These are phyloP conservation scores for Baccha elongata DNA, from an alignment of 2,888 invertebrate species.

Conservation along the genomic window DNA sequence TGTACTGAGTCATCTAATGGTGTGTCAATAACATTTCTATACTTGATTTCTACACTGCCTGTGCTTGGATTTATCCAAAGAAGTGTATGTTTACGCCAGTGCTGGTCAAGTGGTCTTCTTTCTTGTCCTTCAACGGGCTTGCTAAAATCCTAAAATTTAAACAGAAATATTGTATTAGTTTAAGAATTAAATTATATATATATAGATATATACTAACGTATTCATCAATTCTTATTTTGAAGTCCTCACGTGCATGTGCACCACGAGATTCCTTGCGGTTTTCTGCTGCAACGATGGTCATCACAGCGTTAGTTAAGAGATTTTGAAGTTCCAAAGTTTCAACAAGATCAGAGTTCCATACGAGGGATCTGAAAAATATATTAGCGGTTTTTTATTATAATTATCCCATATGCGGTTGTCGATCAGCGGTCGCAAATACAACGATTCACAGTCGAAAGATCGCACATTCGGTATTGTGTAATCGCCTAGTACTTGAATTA, in stretches of 20 bases:
- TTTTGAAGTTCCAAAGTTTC: conserved; percentile 99
- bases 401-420: too few relatives aligned
- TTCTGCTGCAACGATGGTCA: conserved; percentile 95
- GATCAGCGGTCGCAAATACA: too few relatives aligned
- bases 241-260: conserved; percentile 99
- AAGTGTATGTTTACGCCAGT: conserved; percentile 99
- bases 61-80: conserved; percentile 87
- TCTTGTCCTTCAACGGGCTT: conserved; percentile 94
- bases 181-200: not conserved
- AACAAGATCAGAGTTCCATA: conserved; percentile 98
- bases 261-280: conserved; percentile 98
- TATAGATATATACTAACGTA: conserved; percentile 83
- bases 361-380: conserved; percentile 86
- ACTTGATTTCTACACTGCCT: conserved; percentile 92
- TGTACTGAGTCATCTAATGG: conserved; percentile 94
- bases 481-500: too few relatives aligned
- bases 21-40: conserved; percentile 96
- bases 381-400: too few relatives aligned
- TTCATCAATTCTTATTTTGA: conserved; percentile 94
- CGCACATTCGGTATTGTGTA: too few relatives aligned
- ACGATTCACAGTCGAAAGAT: too few relatives aligned
- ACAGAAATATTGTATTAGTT: not conserved
- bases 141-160: conserved; percentile 86
- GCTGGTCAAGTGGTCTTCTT: conserved; percentile 89
- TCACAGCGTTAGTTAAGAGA: conserved; percentile 95